Evolutionary conservation across 2,113 vertebrate species (phyloP), one percentile per base, ranked within the genome.

Genomic region (Eptatretus burgeri): DNA sequence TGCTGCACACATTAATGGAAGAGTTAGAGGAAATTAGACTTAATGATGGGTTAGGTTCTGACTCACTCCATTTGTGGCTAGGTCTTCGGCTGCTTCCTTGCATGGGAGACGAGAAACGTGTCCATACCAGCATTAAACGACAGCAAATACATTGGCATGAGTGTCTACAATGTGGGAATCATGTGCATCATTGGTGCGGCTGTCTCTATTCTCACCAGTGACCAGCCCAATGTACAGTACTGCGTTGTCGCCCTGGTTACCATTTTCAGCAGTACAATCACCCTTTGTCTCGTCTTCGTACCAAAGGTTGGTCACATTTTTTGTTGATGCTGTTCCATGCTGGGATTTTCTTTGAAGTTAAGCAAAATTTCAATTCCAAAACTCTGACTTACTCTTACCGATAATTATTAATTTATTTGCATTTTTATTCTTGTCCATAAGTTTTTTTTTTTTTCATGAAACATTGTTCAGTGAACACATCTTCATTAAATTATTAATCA

Each of bases 61-160:
- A 20, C 53, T n/a, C 53, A 60, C 51, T 68, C 66, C 67, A 64
- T 70, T 68, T 68, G 8, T 1, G 73, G 76, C 64, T 74, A 98
- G 89, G 67, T 96, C 69, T 98, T 98, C 9, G 91, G 91, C 11
- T 96, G 89, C 67, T 98, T 98, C 74, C 75, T 98, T 67, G 91
- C 89, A 4, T 98, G 91, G 91, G 91, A 98, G 73, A 98, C 89
- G 5, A 76, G 89, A 66, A 98, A 94, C 5, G 91, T 98, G 69
- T 95, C 87, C 81, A 98, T 96, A 71, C 91, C 87, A 1, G 89
- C 91, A 1, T 80, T 98, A 72, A 98, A 98, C 1, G 91, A 98
- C 71, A 98, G 89, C 80, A 98, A 96, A 73, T 98, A 98, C 74
- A 98, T 98, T 0, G 91, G 91, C 14, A 98, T 98, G 89, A 96